Conservation (phyloP, 2,113 vertebrate genomes). For the Malurus alboscapulatus region DNA sequence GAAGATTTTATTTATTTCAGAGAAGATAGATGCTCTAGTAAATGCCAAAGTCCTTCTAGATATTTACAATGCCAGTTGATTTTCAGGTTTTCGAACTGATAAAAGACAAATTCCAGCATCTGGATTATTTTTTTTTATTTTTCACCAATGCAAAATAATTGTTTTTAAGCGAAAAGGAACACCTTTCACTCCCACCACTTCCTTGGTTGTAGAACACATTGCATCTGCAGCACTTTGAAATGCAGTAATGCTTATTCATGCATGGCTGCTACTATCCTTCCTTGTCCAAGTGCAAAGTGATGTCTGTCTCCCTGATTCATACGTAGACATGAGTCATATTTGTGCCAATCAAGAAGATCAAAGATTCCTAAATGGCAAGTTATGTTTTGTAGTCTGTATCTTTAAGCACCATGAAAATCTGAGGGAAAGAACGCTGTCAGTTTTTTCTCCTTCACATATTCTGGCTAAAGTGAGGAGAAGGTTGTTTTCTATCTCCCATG, state of each 20-base stretch:
- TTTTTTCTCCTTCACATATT: slow-evolving; percentile 1
- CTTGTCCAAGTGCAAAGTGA: background rate
- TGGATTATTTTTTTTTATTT: background rate
- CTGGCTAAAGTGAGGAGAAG: background rate
- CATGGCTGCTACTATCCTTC: background rate
- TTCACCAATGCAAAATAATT: background rate
- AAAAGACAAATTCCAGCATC: background rate
- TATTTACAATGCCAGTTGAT: background rate
- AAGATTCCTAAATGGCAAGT: slow-evolving; percentile 6
- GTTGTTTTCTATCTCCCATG: background rate
- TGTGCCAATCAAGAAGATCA: slow-evolving; percentile 23
- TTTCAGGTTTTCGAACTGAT: background rate
- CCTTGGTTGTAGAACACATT: background rate
- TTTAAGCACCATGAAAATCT: slow-evolving; percentile 1
- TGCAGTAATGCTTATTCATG: background rate
- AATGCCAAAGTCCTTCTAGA: background rate
- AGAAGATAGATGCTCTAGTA: background rate
- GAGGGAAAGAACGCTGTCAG: background rate
- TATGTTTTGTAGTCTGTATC: slow-evolving; percentile 3
- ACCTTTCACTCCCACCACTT: background rate
- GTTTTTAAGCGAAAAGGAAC: background rate
- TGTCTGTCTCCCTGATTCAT: slow-evolving; percentile 27
- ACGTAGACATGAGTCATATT: background rate
- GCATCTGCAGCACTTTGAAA: background rate
- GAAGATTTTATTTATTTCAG: background rate